Percentiles rank a stretch among this genome's conserved stretches.
These are phyloP conservation scores for Eupithecia centaureata DNA, from an alignment of 2,888 invertebrate genomes.

Conservation along the genomic window DNA sequence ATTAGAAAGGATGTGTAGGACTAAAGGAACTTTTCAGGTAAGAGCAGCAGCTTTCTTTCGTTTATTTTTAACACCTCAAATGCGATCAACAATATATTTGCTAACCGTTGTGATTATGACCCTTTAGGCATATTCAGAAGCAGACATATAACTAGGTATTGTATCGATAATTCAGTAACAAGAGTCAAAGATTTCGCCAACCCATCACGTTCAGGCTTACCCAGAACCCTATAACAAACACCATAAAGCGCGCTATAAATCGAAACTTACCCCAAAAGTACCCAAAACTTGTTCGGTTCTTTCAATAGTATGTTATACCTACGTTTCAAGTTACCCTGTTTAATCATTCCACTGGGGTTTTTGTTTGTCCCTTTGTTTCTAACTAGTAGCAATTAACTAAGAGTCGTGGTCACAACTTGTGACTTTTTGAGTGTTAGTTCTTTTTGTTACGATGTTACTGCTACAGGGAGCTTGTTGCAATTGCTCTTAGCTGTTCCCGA, in stretches of 20 bases:
- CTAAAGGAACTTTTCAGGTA: no score
- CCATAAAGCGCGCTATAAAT: not conserved
- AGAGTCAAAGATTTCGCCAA: not conserved
- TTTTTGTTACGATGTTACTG: not conserved
- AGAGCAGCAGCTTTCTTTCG: no score
- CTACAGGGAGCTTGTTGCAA: not conserved
- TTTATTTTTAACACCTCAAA: no score
- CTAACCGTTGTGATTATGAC: no score
- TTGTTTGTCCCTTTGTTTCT: constrained; percentile 42
- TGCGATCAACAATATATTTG: no score
- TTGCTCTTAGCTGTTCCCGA: constrained; percentile 1
- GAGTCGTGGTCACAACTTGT: constrained; percentile 28
- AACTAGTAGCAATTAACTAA: constrained; percentile 47
- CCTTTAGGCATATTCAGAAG: no score
- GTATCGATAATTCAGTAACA: no score
- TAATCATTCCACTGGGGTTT: constrained; percentile 47
- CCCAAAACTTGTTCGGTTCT: constrained; percentile 2
- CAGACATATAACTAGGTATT: no score
- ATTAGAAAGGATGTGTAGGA: no score
- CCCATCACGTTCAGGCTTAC: not conserved
- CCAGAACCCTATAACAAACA: not conserved
- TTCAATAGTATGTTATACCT: constrained; percentile 5
- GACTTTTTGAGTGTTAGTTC: constrained; percentile 21
- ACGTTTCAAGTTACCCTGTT: constrained; percentile 31
- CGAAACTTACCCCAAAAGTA: constrained; percentile 2